These are phyloP conservation scores for cattle (Bos taurus) DNA, from an alignment of 2,113 vertebrate genomes.

Conservation along the genomic window ARS-UCD2.0 NC_037337.1:52146001-52146500, in stretches of 20 bases:
- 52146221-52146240: background rate
- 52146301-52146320: no score
- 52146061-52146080: background rate
- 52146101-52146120: background rate
- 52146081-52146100: background rate
- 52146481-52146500: background rate
- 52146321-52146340: no score
- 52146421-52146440: background rate
- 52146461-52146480: background rate
- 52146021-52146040: background rate
- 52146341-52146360: background rate
- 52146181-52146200: background rate
- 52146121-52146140: background rate
- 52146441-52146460: background rate
- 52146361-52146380: background rate
- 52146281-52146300: background rate
- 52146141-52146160: background rate
- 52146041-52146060: background rate
- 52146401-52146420: accelerated
- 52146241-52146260: background rate
- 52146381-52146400: background rate
- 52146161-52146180: background rate
- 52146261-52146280: background rate
- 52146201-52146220: background rate
- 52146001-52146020: background rate